A percentile compares a stretch with the other conserved stretches of the same genome.
phyloP scores from a whole-genome alignment of 2,888 invertebrate genomes.

The Syrista parreyssii region DNA sequence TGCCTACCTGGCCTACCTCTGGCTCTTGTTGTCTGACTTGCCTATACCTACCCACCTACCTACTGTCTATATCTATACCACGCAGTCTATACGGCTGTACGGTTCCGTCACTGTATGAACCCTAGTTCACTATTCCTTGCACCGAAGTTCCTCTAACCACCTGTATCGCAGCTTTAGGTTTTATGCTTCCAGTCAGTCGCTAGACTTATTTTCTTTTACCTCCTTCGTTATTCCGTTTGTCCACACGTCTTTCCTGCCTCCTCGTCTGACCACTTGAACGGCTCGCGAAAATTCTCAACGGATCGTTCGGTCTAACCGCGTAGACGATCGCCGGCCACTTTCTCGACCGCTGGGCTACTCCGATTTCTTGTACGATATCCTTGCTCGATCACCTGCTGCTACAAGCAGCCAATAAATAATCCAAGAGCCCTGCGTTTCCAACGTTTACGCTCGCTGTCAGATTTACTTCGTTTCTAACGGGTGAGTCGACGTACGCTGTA shows the following conservation, averaged over 20 bases:
- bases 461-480: neutral
- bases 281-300: neutral
- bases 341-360: slow-evolving; percentile 26
- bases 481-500: neutral
- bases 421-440: neutral
- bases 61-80: neutral
- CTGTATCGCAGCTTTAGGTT: neutral
- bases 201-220: neutral
- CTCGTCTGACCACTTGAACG: neutral
- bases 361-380: neutral
- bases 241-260: neutral
- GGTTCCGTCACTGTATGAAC: neutral
- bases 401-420: neutral
- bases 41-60: neutral
- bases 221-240: neutral
- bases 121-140: neutral
- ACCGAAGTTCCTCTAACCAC: neutral
- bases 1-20: slow-evolving; percentile 23
- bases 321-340: slow-evolving; percentile 20
- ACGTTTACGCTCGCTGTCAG: neutral
- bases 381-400: neutral
- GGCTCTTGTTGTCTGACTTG: slow-evolving; percentile 33
- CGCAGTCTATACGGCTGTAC: neutral
- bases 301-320: neutral
- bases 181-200: neutral